Percentiles rank a stretch among this genome's conserved stretches.
These are phyloP conservation scores for Sinocyclocheilus rhinocerous DNA, from an alignment of 2,113 vertebrate species.

Conservation along the genomic window DNA sequence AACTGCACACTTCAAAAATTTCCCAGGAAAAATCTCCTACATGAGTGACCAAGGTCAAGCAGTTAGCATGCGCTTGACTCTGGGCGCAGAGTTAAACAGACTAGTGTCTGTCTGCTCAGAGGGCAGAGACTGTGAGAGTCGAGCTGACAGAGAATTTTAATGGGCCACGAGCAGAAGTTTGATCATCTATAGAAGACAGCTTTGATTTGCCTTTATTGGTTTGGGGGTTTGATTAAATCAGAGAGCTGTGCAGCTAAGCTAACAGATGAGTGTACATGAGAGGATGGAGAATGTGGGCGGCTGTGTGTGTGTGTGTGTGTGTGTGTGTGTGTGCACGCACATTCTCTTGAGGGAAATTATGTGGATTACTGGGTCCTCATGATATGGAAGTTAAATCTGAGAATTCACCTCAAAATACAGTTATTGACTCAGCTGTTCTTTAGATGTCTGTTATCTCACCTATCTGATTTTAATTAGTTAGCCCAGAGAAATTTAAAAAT, in stretches of 20 bases:
- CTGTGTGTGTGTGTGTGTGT: neutral
- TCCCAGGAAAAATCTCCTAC: neutral
- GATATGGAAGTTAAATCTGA: conserved; percentile 24
- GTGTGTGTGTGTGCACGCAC: neutral
- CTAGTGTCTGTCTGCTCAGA: conserved; percentile 24
- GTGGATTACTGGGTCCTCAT: conserved; percentile 25
- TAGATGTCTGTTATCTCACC: conserved; percentile 33
- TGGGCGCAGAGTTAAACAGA: conserved; percentile 4
- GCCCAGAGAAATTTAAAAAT: conserved; percentile 28
- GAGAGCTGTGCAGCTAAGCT: conserved; percentile 24
- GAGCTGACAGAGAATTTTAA: conserved; percentile 34
- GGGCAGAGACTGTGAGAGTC: conserved; percentile 10
- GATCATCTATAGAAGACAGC: conserved; percentile 30
- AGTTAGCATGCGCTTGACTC: conserved; percentile 23
- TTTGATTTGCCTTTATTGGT: conserved; percentile 39
- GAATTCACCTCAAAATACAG: conserved; percentile 20
- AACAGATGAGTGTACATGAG: conserved; percentile 16
- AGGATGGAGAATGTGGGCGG: conserved; percentile 1
- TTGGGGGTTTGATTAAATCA: conserved; percentile 39
- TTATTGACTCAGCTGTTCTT: conserved; percentile 28
- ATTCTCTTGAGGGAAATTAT: conserved; percentile 20
- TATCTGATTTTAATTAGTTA: conserved; percentile 38
- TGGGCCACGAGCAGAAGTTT: conserved; percentile 36
- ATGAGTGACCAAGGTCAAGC: conserved; percentile 19
- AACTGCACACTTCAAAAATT: neutral